Base-by-base conservation (phyloP, 2,113 vertebrate genomes). In the Epinephelus lanceolatus region DNA sequence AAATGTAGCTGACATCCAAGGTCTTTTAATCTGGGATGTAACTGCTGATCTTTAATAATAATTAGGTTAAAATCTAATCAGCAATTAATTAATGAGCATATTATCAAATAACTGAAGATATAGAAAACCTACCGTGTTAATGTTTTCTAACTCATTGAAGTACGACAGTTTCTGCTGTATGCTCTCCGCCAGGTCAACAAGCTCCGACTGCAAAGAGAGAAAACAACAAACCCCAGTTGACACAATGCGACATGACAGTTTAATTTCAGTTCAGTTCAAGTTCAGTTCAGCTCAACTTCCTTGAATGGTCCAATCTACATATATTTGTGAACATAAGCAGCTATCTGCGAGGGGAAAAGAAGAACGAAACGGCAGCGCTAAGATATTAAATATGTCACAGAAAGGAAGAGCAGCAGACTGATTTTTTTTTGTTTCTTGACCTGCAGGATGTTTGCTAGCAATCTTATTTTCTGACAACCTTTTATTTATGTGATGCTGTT, bases 161-260 rank as follows among this genome's bases (percentile, higher is more conserved):
- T 99, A 99, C 1, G 98, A 99, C 65, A 99, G 96, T 86, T 99
- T 99, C 90, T 99, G 98, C 90, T 99, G 97, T 89, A 99, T 99
- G 92, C 95, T 98, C 94, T 99, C 97, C 68, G 98, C 98, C 90
- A 99, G 87, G 80, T 98, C 96, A 89, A 99, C 98, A 59, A 99
- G 96, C 80, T 98, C 97, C 0, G 97, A 96, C 98, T 99, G 89
- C 77, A 78, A 87, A 76, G 88, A 85, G 84, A 88, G 59, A 92
- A 88, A 90, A 89, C 90, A 61, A 75, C 77, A 74, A 47, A 61
- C 3, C 42, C 65, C 11, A 63, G 3, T 37, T 80, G 27, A 87
- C 55, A 67, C 4, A 61, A 33, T 17, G 47, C 1, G 1, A 19
- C 52, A 42, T 49, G 73, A 71, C 42, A 81, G 47, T 69, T 80